These are phyloP conservation scores for Microcebus griseorufus DNA, from an alignment of 2,113 vertebrate species.

Conservation along the genomic window DNA sequence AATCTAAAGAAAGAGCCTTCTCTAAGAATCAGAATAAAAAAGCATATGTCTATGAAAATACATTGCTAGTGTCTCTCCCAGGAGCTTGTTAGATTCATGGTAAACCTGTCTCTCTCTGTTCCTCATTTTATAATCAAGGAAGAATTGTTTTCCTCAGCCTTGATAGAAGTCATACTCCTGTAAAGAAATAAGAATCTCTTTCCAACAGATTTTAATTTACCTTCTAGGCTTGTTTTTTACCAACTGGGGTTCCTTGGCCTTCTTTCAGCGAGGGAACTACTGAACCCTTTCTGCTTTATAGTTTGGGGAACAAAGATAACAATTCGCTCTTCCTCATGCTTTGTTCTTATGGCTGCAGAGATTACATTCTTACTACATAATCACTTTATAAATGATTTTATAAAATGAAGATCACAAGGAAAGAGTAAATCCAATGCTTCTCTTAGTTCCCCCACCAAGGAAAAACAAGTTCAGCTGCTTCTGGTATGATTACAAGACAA, in stretches of 20 bases:
- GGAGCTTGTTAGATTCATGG: neutral
- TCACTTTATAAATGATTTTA: neutral
- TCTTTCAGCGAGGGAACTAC: neutral
- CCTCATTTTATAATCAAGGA: neutral
- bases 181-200: neutral
- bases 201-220: neutral
- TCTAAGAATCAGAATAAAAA: neutral
- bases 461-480: neutral
- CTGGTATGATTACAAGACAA: neutral
- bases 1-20: neutral
- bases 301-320: neutral
- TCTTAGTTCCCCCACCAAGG: neutral
- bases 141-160: neutral
- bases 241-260: neutral
- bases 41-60: neutral
- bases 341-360: neutral
- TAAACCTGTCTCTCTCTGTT: neutral
- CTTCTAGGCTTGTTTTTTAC: neutral
- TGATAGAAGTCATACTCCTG: neutral
- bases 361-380: neutral
- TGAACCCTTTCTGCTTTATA: neutral
- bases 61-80: neutral
- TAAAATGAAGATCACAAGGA: constrained; percentile 1
- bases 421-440: neutral
- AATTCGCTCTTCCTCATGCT: neutral